phyloP scores from a whole-genome alignment of 2,113 vertebrate genomes.

The Hypocryptadius cinnamomeus region DNA sequence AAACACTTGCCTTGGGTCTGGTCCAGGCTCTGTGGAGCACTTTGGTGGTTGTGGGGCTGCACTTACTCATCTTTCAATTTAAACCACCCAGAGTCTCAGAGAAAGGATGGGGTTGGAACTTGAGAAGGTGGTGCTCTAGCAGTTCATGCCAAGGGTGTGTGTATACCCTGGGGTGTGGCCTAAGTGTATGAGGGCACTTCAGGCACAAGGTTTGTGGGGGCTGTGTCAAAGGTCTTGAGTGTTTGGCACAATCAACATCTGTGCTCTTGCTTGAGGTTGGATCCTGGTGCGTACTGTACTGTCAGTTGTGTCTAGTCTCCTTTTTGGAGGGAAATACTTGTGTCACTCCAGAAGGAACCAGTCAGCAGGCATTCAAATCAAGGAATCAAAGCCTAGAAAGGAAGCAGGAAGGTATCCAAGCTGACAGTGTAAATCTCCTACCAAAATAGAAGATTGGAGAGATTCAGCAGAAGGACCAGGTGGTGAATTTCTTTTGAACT shows the following conservation, averaged over 20 bases:
- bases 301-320: neutral
- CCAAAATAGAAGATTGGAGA: neutral
- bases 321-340: neutral
- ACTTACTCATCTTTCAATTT: neutral
- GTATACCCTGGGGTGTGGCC: neutral
- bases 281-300: neutral
- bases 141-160: neutral
- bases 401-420: neutral
- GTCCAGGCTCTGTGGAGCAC: neutral
- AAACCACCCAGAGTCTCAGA: neutral
- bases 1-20: neutral
- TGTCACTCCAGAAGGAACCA: neutral
- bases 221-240: neutral
- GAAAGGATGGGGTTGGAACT: neutral
- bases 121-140: neutral
- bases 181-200: neutral
- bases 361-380: neutral
- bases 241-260: neutral
- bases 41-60: neutral
- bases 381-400: neutral
- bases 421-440: neutral
- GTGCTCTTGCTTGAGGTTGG: neutral
- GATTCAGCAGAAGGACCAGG: neutral
- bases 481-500: neutral
- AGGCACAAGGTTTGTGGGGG: neutral